Evolutionary conservation across 1,140 invertebrate genomes (phyloP).

Genomic region (Pantala flavescens): DNA sequence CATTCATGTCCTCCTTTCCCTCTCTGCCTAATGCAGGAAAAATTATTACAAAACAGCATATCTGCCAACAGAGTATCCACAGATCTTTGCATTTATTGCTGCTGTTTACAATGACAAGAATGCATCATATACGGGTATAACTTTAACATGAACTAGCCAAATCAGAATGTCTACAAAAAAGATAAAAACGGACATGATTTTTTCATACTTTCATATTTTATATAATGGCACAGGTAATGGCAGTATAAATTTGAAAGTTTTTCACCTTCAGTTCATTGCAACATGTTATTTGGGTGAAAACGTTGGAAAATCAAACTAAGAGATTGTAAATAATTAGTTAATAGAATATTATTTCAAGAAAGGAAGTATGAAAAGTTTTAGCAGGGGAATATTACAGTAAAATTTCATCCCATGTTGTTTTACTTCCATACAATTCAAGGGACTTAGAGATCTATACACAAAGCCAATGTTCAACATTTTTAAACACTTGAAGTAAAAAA

Average conservation of each 20-base stretch:
- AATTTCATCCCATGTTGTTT: background rate
- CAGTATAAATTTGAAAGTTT: conserved; percentile 5
- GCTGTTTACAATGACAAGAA: background rate
- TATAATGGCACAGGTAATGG: conserved; percentile 5
- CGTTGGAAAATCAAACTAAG: background rate
- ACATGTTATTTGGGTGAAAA: background rate
- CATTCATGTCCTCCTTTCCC: background rate
- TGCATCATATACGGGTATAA: background rate
- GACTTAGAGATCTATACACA: background rate
- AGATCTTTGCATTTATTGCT: background rate
- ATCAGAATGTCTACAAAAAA: background rate
- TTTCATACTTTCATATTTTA: background rate
- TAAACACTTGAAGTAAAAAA: conserved; percentile 8
- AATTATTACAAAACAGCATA: background rate
- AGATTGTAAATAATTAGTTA: background rate
- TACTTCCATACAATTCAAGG: background rate
- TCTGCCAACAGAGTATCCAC: background rate
- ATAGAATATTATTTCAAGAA: background rate
- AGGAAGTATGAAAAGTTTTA: background rate
- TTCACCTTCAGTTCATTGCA: conserved; percentile 1
- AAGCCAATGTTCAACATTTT: background rate
- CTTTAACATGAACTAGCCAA: background rate
- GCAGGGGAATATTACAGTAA: background rate
- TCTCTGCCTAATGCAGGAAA: background rate
- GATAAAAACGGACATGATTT: background rate